Evolutionary conservation across 2,797 vertebrate genomes (phyloP).

Genomic region (Aythya fuligula): DNA sequence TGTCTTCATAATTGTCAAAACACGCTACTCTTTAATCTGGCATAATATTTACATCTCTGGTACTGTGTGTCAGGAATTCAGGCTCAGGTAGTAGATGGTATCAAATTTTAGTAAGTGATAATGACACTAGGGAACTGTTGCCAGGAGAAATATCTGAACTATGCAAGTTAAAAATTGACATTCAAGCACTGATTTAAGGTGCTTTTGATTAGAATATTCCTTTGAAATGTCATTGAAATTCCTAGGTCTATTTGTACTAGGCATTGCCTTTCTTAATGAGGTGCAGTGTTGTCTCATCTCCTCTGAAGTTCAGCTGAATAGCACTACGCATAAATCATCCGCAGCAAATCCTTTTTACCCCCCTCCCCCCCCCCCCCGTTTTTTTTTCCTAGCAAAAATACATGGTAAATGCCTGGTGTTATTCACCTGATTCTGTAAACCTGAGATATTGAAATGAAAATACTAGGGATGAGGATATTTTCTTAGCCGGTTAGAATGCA

Average conservation of each 20-base stretch:
- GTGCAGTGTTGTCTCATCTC: neutral
- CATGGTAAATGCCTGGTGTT: neutral
- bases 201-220: constrained; percentile 5
- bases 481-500: neutral
- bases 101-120: constrained; percentile 67
- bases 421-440: neutral
- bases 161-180: constrained; percentile 42
- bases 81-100: constrained; percentile 54
- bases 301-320: neutral
- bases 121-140: constrained; percentile 23
- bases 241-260: neutral
- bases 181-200: constrained; percentile 6
- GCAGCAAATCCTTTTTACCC: neutral
- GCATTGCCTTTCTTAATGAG: neutral
- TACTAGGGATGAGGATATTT: neutral
- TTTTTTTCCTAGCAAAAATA: neutral
- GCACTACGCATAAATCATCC: neutral
- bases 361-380: too few species aligned
- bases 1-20: constrained; percentile 62
- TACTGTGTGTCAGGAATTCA: constrained; percentile 55
- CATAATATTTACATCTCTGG: constrained; percentile 37
- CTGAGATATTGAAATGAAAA: neutral
- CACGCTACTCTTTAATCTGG: constrained; percentile 54
- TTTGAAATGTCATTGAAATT: constrained; percentile 37
- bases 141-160: constrained; percentile 60